Evolutionary conservation across 2,113 vertebrate genomes (phyloP), one percentile per base, ranked within the genome.

Genomic region (Aplodontia rufa): DNA sequence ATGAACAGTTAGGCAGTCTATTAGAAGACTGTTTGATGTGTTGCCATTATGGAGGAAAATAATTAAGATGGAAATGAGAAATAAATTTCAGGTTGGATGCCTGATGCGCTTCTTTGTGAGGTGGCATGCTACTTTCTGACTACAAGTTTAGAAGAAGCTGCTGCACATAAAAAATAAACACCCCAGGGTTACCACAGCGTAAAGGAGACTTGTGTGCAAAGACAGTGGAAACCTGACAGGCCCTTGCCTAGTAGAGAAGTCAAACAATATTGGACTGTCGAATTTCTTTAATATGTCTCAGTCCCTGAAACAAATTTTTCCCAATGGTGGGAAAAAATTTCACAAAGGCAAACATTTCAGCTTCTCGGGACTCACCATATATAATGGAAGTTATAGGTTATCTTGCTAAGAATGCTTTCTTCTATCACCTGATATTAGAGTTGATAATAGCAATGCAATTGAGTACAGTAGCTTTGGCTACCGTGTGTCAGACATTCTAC

Each of bases 261-360:
- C 51, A 91, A 60, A 37, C 30, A 32, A 1, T 93, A 14, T 84
- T 81, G 45, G 93, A 85, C 72, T 93, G 76, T n/a, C 80, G 60
- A 14, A 64, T 45, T 76, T 79, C 24, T 94, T 82, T 83, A 90
- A 62, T 71, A 49, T 76, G 53, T 72, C 80, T 68, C 92, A 32
- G 81, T 95, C 78, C 64, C 32, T 80, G 68, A 91, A 92, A 97
- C 66, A 75, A 80, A 71, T 53, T 53, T 68, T 94, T 2, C 45
- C 35, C 60, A 79, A 80, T 51, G 14, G 16, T 66, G 49, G 69
- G 75, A 79, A 55, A 68, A 78, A 82, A 89, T 66, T 66, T 69
- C 17, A 49, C 8, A 55, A 66, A 78, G 60, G 53, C n/a, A 86
- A 85, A 91, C 22, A 75, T 91, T 91, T 93, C 17, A 17, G 87